Evolutionary conservation across 2,113 vertebrate species (phyloP), one percentile per base, ranked within the genome.

Genomic region (Castor canadensis): DNA sequence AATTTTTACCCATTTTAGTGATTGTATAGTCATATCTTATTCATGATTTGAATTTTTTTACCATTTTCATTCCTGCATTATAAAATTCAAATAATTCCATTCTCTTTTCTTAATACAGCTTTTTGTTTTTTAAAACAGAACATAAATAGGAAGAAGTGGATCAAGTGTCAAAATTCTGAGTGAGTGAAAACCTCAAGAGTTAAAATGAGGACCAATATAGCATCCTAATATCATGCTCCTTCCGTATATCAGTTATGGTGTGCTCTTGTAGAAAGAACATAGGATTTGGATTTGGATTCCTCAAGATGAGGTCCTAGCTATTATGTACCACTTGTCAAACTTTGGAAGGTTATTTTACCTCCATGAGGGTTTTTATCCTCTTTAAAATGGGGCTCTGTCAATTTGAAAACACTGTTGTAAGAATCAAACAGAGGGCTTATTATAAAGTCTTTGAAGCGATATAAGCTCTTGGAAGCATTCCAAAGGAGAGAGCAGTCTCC

Each of bases 381-480:
- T 77, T 83, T 56, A 87, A 94, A 95, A 96, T 30, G 3, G 8
- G 22, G 30, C 3, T 67, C 45, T 80, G 22, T 62, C 47, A 28
- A 77, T 82, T 69, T 89, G 32, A 90, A 87, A 77, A 45, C 64
- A 66, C 38, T 83, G 9, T 49, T 79, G 30, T 56, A 32, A 87
- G 38, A 81, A 72, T 89, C n/a, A 43, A 73, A 66, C 52, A 87
- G 30, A 72, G 56, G 60, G 10, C 6, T 77, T 75, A 66, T 88
- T 88, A 81, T 43, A 85, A 93, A 38, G 67, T 71, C 58, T 80
- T 83, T 87, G 64, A 87, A 54, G 11, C 75, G 81, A 88, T n/a
- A 43, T 47, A 88, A 91, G 67, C 28, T 93, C 58, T 76, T 89
- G 64, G 49, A 67, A 77, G 24, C 64, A 92, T 83, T 83, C 73